Evolutionary conservation across 2,888 invertebrate species (phyloP).

Genomic region (Agriopis marginaria): DNA sequence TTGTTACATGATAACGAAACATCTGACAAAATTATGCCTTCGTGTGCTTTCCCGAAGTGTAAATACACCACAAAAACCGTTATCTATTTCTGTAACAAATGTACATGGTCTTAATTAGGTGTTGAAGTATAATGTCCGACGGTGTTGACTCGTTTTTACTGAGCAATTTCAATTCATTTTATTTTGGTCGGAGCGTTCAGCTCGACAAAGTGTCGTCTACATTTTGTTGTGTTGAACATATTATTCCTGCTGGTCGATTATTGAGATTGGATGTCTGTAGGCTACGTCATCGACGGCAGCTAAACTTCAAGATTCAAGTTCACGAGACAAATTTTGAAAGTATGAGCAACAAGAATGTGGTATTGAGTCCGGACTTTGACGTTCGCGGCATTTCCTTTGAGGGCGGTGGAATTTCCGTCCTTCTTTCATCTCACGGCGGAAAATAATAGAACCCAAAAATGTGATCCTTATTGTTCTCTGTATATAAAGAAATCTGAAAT

Average conservation of each 20-base stretch:
- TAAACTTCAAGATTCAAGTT: conserved; percentile 19
- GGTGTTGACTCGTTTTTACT: too few relatives aligned
- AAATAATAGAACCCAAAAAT: conserved; percentile 27
- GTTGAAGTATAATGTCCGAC: too few relatives aligned
- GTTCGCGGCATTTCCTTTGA: conserved; percentile 31
- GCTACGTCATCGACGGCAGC: neutral
- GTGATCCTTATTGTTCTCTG: conserved; percentile 22
- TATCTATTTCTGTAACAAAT: too few relatives aligned
- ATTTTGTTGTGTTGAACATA: too few relatives aligned
- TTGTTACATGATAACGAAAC: too few relatives aligned
- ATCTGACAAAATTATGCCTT: too few relatives aligned
- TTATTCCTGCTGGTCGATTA: neutral
- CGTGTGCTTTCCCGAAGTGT: too few relatives aligned
- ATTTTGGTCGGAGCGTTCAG: too few relatives aligned
- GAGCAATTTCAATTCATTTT: too few relatives aligned
- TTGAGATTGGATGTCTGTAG: neutral
- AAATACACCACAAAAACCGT: too few relatives aligned
- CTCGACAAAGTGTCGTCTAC: too few relatives aligned
- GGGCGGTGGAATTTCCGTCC: conserved; percentile 16
- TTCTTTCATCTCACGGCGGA: conserved; percentile 22
- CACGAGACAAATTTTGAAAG: conserved; percentile 30
- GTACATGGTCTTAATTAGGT: too few relatives aligned
- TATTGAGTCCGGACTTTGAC: conserved; percentile 33
- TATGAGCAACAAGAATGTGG: conserved; percentile 33
- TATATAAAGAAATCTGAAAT: conserved; percentile 11